phyloP scores from a whole-genome alignment of 2,888 invertebrate species.

The Argyresthia albistria region DNA sequence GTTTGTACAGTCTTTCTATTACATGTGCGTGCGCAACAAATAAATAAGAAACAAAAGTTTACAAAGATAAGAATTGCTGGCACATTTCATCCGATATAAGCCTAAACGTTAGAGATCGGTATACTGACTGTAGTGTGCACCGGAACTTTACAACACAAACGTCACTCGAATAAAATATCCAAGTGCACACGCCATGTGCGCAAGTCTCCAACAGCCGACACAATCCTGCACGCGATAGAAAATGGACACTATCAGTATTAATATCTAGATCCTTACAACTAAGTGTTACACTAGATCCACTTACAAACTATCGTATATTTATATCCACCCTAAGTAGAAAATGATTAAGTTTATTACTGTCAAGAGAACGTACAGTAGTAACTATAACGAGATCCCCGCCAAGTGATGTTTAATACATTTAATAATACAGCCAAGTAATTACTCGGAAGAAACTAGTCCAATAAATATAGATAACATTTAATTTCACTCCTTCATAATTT shows the following conservation, averaged over 20 bases:
- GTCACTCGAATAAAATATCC: slow-evolving; percentile 29
- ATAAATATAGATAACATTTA: slow-evolving; percentile 6
- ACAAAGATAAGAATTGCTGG: too few species aligned
- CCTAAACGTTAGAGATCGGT: too few species aligned
- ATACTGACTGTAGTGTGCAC: slow-evolving; percentile 19
- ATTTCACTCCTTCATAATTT: not conserved
- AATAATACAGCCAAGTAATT: slow-evolving; percentile 62
- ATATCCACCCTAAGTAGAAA: slow-evolving; percentile 58
- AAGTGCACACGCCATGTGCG: slow-evolving; percentile 44
- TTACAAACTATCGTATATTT: slow-evolving; percentile 66
- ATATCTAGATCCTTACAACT: slow-evolving; percentile 56
- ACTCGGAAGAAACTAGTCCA: slow-evolving; percentile 25
- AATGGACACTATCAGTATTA: slow-evolving; percentile 25
- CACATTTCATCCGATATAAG: not conserved
- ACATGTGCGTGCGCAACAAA: too few species aligned
- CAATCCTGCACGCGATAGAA: not conserved
- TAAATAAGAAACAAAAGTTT: too few species aligned
- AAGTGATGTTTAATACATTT: not conserved
- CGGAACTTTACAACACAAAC: slow-evolving; percentile 38
- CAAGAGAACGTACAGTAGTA: slow-evolving; percentile 32
- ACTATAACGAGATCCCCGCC: slow-evolving; percentile 3
- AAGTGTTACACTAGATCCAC: slow-evolving; percentile 40
- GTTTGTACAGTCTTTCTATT: too few species aligned
- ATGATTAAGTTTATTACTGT: slow-evolving; percentile 17
- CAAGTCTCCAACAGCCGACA: not conserved